Conservation (phyloP, 2,888 invertebrate genomes). For the Amiota mariae region DNA sequence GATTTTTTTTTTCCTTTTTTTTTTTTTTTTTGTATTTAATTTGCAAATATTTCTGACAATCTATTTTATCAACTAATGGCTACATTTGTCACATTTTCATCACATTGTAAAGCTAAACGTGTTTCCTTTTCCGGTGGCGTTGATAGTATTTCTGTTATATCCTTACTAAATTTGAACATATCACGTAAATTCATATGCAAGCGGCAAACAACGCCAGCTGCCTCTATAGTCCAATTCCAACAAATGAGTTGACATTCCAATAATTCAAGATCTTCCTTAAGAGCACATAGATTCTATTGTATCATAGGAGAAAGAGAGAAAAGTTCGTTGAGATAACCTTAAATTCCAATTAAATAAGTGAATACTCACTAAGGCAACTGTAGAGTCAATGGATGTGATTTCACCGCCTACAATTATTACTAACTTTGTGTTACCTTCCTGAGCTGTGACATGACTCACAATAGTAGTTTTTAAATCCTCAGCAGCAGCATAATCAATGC, state of each 20-base stretch:
- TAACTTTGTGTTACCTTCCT: slow-evolving; percentile 74
- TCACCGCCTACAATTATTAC: slow-evolving; percentile 85
- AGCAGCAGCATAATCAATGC: slow-evolving; percentile 86
- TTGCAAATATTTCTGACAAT: not conserved
- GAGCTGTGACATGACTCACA: slow-evolving; percentile 82
- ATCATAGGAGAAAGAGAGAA: not conserved
- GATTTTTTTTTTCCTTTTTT: too few relatives aligned
- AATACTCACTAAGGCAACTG: slow-evolving; percentile 76
- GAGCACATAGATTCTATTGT: slow-evolving; percentile 75
- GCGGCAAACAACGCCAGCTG: slow-evolving; percentile 69
- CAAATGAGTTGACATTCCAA: slow-evolving; percentile 75
- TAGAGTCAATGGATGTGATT: slow-evolving; percentile 77
- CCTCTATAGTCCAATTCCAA: slow-evolving; percentile 74
- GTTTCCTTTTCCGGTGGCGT: not conserved
- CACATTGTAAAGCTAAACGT: not conserved
- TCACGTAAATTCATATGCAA: slow-evolving; percentile 56
- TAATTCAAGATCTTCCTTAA: slow-evolving; percentile 75
- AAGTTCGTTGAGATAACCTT: not conserved
- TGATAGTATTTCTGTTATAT: not conserved
- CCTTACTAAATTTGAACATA: slow-evolving; percentile 62
- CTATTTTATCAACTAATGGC: slow-evolving; percentile 7
- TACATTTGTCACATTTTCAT: not conserved
- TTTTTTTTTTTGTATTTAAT: slow-evolving; percentile 23
- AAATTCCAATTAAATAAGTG: not conserved
- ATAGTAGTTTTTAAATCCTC: slow-evolving; percentile 81